Evolutionary conservation across 2,888 invertebrate species (phyloP), one percentile per base, ranked within the genome.

Genomic region (Zaprionus obscuricornis): DNA sequence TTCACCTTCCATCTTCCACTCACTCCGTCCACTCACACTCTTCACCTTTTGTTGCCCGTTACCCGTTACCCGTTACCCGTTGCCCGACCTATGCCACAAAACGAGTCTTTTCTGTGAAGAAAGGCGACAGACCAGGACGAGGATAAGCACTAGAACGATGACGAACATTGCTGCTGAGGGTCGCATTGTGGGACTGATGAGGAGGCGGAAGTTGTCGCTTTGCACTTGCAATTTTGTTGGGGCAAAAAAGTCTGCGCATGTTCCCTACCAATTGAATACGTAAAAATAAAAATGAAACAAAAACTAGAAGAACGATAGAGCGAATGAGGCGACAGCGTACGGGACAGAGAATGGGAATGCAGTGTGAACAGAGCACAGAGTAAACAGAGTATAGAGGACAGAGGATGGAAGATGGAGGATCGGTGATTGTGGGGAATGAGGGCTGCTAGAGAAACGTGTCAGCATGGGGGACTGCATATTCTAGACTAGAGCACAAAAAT

Each of bases 191-290:
- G 57, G 36, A 29, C 14, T 24, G 13, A 27, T 7, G 45, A 14
- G 16, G 24, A 46, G 7, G 27, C 3, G 10, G 39, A n/a, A 34
- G 42, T 39, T 22, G 43, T 43, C 55, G 66, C 62, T 57, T 56
- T 71, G 43, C 62, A 43, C 29, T 65, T 71, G 79, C 79, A 74
- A 62, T 79, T 68, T 69, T 59, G 75, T 51, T 68, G 64, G 59
- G 39, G 66, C 45, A 67, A 77, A 87, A 82, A 81, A 82, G 69
- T 77, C 65, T 87, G 86, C 86, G 86, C 86, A 86, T 86, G 87
- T 78, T 79, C 87, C 67, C 71, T 76, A 74, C 74, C 63, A 65
- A 73, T 74, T 59, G 68, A 31, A 52, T 47, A 50, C 62, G 63
- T 49, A 69, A 69, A 74, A 69, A 55, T 40, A 31, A 62, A 81